Conservation (phyloP, 2,888 invertebrate genomes). For the Ochropleura plecta region DNA sequence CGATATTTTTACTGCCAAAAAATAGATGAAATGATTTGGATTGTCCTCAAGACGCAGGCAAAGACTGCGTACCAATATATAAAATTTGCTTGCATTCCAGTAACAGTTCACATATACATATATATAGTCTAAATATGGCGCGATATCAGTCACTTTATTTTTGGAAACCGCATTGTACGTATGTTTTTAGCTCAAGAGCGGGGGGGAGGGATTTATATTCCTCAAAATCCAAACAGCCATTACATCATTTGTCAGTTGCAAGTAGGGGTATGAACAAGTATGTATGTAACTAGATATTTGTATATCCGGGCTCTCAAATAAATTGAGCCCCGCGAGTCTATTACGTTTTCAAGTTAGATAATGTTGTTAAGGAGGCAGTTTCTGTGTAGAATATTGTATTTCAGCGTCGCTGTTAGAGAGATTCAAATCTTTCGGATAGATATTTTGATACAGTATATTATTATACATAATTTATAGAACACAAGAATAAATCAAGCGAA, state of each 20-base stretch:
- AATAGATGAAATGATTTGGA: too few relatives aligned
- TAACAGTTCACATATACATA: too few relatives aligned
- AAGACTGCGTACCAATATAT: too few relatives aligned
- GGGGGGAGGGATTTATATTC: background rate
- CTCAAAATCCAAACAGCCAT: slow-evolving; percentile 15
- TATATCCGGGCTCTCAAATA: slow-evolving; percentile 10
- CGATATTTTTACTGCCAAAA: too few relatives aligned
- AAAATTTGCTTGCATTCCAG: too few relatives aligned
- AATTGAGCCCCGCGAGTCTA: slow-evolving; percentile 9
- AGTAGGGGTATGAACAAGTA: background rate
- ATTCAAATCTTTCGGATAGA: background rate
- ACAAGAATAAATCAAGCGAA: background rate
- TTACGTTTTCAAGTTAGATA: slow-evolving; percentile 22
- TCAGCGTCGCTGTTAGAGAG: background rate
- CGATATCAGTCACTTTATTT: too few relatives aligned
- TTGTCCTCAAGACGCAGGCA: too few relatives aligned
- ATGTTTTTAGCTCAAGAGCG: background rate
- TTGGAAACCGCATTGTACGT: background rate
- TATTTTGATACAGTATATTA: background rate
- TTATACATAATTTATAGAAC: background rate
- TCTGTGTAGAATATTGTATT: slow-evolving; percentile 7
- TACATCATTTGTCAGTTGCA: slow-evolving; percentile 30
- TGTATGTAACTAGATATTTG: slow-evolving; percentile 10
- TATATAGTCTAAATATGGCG: too few relatives aligned
- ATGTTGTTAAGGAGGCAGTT: slow-evolving; percentile 12